These are phyloP conservation scores for Cheilosia scutellata DNA, from an alignment of 2,888 invertebrate genomes.

Conservation along the genomic window DNA sequence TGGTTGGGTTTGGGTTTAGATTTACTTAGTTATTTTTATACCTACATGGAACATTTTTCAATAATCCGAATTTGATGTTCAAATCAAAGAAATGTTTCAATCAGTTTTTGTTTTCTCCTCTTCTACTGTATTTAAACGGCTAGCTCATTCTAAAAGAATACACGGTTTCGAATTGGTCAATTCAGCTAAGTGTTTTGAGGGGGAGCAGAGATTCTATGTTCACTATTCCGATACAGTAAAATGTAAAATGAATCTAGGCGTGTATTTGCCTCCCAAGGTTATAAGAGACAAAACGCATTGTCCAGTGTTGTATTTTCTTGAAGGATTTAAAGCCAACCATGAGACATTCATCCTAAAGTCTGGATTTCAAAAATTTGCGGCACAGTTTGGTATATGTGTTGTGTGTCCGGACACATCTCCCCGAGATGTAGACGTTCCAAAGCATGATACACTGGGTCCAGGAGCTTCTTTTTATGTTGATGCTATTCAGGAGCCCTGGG, in stretches of 20 bases:
- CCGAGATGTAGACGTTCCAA: conserved; percentile 93
- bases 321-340: conserved; percentile 96
- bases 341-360: conserved; percentile 98
- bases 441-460: conserved; percentile 96
- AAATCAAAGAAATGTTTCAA: background rate
- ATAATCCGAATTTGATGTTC: too few relatives aligned
- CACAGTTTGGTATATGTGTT: conserved; percentile 93
- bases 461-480: conserved; percentile 98
- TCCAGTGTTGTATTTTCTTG: conserved; percentile 95
- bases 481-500: conserved; percentile 95
- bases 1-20: too few relatives aligned
- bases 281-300: conserved; percentile 84
- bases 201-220: conserved; percentile 82
- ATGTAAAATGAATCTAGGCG: conserved; percentile 96
- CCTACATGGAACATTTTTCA: background rate
- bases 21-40: background rate
- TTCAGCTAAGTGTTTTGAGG: conserved; percentile 79
- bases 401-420: conserved; percentile 99
- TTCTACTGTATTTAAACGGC: background rate
- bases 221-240: conserved; percentile 86
- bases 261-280: conserved; percentile 92
- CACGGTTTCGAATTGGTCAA: conserved; percentile 78
- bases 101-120: background rate
- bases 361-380: conserved; percentile 95
- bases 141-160: background rate